Percentiles rank a stretch among this genome's conserved stretches.
Evolutionary conservation across 2,113 vertebrate species (phyloP).

Genomic region (Andinoacara biseriatus): DNA sequence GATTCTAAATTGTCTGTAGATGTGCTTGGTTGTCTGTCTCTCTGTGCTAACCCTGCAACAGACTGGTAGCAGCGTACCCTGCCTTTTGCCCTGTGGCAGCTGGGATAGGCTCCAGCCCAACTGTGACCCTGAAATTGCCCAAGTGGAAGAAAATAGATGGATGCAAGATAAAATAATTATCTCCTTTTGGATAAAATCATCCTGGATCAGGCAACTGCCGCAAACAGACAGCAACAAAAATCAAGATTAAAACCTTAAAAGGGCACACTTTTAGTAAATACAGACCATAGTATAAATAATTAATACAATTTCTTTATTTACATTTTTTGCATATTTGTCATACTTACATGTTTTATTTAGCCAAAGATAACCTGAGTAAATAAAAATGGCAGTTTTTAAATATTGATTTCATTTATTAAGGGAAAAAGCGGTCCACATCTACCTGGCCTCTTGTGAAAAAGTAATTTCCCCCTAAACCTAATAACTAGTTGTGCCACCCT

Average conservation of each 20-base stretch:
- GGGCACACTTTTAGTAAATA: neutral
- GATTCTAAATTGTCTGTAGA: neutral
- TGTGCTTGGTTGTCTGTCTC: neutral
- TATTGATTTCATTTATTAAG: neutral
- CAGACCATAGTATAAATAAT: neutral
- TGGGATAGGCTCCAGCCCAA: constrained; percentile 1
- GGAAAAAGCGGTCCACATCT: neutral
- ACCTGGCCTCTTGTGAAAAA: neutral
- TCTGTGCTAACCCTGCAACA: neutral
- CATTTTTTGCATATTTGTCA: neutral
- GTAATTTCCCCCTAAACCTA: neutral
- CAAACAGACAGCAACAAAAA: neutral
- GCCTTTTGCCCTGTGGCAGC: neutral
- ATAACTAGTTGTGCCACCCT: neutral
- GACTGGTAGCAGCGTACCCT: neutral
- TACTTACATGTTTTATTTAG: neutral
- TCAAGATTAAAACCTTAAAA: neutral
- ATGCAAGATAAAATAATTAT: neutral
- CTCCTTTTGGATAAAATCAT: neutral
- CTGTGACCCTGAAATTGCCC: neutral
- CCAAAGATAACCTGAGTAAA: neutral
- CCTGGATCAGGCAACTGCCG: neutral
- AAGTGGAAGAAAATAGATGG: constrained; percentile 1
- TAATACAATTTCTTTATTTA: no score
- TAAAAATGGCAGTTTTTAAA: neutral